Percentiles rank a stretch among this genome's conserved stretches.
phyloP scores from a whole-genome alignment of 1,140 invertebrate species.

The Ceratina calcarata region DNA sequence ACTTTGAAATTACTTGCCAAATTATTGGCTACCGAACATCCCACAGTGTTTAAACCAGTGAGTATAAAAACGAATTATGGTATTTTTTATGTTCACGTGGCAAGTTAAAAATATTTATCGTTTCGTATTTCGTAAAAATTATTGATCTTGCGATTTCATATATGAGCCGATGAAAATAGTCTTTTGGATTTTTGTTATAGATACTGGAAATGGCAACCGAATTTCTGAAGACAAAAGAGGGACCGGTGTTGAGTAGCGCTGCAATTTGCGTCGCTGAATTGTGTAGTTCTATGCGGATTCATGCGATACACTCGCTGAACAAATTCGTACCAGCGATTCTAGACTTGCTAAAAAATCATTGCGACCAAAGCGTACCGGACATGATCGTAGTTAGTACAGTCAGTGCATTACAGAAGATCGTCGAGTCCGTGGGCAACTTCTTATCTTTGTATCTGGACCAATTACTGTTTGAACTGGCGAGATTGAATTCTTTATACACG shows the following conservation, averaged over 20 bases:
- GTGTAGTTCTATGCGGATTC: slow-evolving; percentile 86
- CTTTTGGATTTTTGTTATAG: slow-evolving; percentile 57
- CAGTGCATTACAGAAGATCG: slow-evolving; percentile 89
- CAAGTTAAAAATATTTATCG: not conserved
- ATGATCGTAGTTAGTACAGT: slow-evolving; percentile 83
- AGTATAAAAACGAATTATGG: slow-evolving; percentile 34
- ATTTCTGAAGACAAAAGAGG: slow-evolving; percentile 80
- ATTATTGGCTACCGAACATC: slow-evolving; percentile 83
- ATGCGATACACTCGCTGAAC: slow-evolving; percentile 86
- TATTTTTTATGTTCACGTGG: not conserved
- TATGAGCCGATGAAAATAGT: not conserved
- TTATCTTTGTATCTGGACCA: slow-evolving; percentile 91
- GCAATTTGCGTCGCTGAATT: slow-evolving; percentile 91
- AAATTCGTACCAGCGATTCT: slow-evolving; percentile 91
- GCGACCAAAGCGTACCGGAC: slow-evolving; percentile 74
- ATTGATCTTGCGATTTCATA: not conserved
- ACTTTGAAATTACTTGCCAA: slow-evolving; percentile 90
- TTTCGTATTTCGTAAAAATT: slow-evolving; percentile 18
- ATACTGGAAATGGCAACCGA: slow-evolving; percentile 84
- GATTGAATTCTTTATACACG: slow-evolving; percentile 78
- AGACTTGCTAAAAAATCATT: slow-evolving; percentile 81
- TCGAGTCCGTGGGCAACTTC: slow-evolving; percentile 90
- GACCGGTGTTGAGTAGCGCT: slow-evolving; percentile 85
- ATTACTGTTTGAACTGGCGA: slow-evolving; percentile 85
- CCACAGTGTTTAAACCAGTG: slow-evolving; percentile 83